Evolutionary conservation across 2,797 vertebrate species (phyloP), one percentile per base, ranked within the genome.

Genomic region (Phalloptychus januarius): DNA sequence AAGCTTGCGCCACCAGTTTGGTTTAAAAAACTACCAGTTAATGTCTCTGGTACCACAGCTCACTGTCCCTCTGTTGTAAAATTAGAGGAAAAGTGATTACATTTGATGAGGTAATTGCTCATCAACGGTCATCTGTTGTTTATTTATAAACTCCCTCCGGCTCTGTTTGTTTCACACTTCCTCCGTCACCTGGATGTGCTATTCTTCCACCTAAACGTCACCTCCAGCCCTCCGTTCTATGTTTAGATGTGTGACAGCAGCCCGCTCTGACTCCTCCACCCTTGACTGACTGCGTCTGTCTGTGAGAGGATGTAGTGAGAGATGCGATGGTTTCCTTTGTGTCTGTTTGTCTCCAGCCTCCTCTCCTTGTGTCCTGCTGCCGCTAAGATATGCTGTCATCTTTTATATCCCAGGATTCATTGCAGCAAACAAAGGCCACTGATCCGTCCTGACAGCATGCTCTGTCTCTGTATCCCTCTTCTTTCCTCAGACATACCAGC

Each of bases 401-500:
- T 89, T 87, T 87, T 83, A 88, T 90, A 83, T 91, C 88, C 85
- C 86, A 86, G 80, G 82, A 92, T 91, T 77, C 85, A 86, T 78
- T 87, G 88, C 91, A 71, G 84, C 81, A 88, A 88, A 90, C 85
- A 92, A 90, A 92, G 88, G 87, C 87, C 90, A 86, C 88, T 87
- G 90, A 93, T 91, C 89, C 88, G 87, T 83, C 77, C 88, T 89
- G 91, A 93, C 91, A 89, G 76, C 54, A 74, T 81, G 81, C 80
- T 79, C 79, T 87, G 56, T 50, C 80, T 63, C 61, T 25, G 36
- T 74, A 76, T 70, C 72, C 50, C 82, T 80, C 46, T 73, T 75
- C 69, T 78, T 71, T 75, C 83, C 40, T 81, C 89, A 96, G 95
- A 99, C 98, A 58, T 99, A 98, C 95, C 98, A 99, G 79, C 97